phyloP scores from a whole-genome alignment of 2,113 vertebrate species.

The Trochalopteron elliotii region DNA sequence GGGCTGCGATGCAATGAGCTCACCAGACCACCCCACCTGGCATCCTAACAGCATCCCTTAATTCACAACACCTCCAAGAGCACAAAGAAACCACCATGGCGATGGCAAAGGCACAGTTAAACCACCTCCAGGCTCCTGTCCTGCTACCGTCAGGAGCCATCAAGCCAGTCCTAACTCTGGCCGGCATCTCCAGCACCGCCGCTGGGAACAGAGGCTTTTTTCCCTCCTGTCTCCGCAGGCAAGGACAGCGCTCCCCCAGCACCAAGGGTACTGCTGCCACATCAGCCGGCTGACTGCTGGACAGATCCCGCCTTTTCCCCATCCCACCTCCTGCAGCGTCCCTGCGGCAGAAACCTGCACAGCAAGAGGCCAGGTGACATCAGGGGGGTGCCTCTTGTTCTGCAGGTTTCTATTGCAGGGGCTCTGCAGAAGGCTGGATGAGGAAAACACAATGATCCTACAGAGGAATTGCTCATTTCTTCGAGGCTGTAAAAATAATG shows the following conservation, averaged over 20 bases:
- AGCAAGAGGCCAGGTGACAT: background rate
- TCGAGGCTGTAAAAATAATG: background rate
- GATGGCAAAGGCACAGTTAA: constrained; percentile 1
- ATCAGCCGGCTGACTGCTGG: background rate
- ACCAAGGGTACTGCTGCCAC: constrained; percentile 27
- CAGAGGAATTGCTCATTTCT: background rate
- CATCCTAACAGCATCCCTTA: background rate
- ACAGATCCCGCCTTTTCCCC: background rate
- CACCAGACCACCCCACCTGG: background rate
- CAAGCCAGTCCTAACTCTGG: constrained; percentile 39
- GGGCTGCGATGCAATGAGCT: background rate
- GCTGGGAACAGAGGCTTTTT: background rate
- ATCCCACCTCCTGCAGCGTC: background rate
- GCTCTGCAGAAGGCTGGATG: background rate
- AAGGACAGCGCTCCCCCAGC: constrained; percentile 43
- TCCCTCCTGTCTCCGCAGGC: constrained; percentile 45
- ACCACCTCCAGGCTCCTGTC: background rate
- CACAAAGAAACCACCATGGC: background rate
- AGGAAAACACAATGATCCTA: background rate
- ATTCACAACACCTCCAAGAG: background rate
- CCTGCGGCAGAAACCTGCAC: background rate
- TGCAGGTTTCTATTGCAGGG: background rate
- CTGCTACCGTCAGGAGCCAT: constrained; percentile 17
- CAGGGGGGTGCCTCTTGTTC: background rate
- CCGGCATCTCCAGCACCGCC: constrained; percentile 40